Percentiles rank a stretch among this genome's conserved stretches.
Evolutionary conservation across 1,140 invertebrate species (phyloP).

Genomic region (Oncopodura yosiiana): DNA sequence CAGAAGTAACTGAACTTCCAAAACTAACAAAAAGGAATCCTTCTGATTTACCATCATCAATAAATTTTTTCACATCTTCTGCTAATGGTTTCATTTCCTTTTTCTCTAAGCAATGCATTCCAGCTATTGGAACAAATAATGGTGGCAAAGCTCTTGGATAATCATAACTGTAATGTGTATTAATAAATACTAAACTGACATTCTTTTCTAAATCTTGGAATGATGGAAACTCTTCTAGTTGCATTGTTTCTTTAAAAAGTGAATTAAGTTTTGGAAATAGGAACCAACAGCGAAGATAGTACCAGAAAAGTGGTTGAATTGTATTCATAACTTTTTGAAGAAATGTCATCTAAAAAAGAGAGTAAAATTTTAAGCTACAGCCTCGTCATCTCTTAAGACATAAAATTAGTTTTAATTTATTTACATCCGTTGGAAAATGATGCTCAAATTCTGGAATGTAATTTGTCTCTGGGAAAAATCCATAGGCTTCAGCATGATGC

Average conservation of each 20-base stretch:
- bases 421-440: not conserved
- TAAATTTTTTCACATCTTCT: slow-evolving; percentile 6
- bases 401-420: not conserved
- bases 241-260: not conserved
- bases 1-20: slow-evolving; percentile 15
- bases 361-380: not conserved
- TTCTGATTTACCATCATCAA: not conserved
- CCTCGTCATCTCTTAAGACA: not conserved
- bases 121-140: slow-evolving; percentile 11
- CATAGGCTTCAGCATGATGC: slow-evolving; percentile 15
- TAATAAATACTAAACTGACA: slow-evolving; percentile 6
- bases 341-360: not conserved
- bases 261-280: not conserved
- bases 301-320: slow-evolving; percentile 8
- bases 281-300: not conserved
- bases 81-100: not conserved
- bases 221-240: slow-evolving; percentile 8
- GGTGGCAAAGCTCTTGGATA: slow-evolving; percentile 11
- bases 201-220: not conserved
- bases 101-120: slow-evolving; percentile 15
- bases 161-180: slow-evolving; percentile 14
- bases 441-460: slow-evolving; percentile 7
- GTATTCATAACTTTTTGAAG: slow-evolving; percentile 7
- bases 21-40: slow-evolving; percentile 29
- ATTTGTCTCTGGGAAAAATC: slow-evolving; percentile 15